Conservation (phyloP, 1,140 invertebrate species). For the Bombyx mori region DNA sequence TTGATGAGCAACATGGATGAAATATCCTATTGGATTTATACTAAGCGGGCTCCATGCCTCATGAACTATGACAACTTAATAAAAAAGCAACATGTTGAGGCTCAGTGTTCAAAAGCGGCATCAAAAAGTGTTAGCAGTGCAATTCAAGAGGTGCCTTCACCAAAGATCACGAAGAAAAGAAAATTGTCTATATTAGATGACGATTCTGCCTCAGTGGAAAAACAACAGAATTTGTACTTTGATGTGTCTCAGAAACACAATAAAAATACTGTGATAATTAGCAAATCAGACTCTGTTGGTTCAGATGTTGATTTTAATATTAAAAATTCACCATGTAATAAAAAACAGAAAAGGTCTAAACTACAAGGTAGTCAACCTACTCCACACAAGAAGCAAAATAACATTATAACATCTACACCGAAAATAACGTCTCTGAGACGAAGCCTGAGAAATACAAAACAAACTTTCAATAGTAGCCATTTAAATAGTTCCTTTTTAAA, state of each 20-base stretch:
- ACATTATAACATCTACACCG: conserved; percentile 50
- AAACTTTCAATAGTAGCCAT: conserved; percentile 31
- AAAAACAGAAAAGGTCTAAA: conserved; percentile 35
- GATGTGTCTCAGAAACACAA: conserved; percentile 32
- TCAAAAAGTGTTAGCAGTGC: conserved; percentile 28
- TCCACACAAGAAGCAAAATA: conserved; percentile 39
- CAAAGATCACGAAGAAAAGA: conserved; percentile 46
- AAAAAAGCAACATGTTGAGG: conserved; percentile 40
- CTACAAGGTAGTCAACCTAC: conserved; percentile 27
- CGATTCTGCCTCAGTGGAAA: conserved; percentile 37
- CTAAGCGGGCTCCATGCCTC: conserved; percentile 55
- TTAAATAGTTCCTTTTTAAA: conserved; percentile 41
- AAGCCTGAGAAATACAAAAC: conserved; percentile 40
- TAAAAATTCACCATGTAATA: conserved; percentile 32
- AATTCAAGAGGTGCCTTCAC: conserved; percentile 26
- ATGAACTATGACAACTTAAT: conserved; percentile 48
- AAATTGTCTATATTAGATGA: conserved; percentile 45
- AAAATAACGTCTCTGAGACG: conserved; percentile 39
- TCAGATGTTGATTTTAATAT: conserved; percentile 54
- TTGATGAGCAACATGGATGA: conserved; percentile 64
- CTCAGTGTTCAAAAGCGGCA: conserved; percentile 37
- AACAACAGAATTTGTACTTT: conserved; percentile 52
- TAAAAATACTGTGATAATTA: conserved; percentile 23
- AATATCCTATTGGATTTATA: conserved; percentile 58
- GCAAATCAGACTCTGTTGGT: conserved; percentile 31